Percentiles rank a stretch among this genome's conserved stretches.
phyloP scores from a whole-genome alignment of 2,888 invertebrate species.

The Ferdinandea cuprea region DNA sequence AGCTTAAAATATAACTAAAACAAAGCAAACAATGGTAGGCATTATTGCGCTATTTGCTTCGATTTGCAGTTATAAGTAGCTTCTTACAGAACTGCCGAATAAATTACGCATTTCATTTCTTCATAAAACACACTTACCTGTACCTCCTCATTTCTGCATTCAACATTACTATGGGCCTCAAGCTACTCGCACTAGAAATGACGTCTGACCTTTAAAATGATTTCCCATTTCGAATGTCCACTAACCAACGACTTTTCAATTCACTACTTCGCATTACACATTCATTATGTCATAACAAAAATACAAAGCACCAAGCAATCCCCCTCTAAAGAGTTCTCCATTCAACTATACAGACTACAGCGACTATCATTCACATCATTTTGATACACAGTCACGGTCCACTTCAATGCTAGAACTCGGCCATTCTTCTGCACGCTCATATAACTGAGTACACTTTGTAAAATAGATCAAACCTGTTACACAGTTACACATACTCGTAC shows the following conservation, averaged over 20 bases:
- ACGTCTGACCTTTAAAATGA: conserved; percentile 48
- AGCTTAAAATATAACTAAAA: too few relatives aligned
- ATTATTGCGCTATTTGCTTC: too few relatives aligned
- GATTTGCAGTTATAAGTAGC: too few relatives aligned
- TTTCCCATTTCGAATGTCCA: conserved; percentile 21
- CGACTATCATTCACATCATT: conserved; percentile 29
- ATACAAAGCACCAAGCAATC: conserved; percentile 2
- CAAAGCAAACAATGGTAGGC: too few relatives aligned
- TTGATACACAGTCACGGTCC: conserved; percentile 15
- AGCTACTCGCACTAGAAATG: conserved; percentile 17
- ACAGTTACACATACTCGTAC: conserved; percentile 31
- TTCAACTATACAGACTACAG: conserved; percentile 29
- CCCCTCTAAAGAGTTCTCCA: conserved; percentile 7
- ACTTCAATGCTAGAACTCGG: conserved; percentile 12
- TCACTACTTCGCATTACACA: conserved; percentile 3
- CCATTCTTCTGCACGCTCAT: conserved; percentile 40
- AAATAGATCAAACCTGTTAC: conserved; percentile 71
- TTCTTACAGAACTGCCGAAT: too few relatives aligned
- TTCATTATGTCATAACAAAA: conserved; percentile 16
- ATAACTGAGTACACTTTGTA: conserved; percentile 29
- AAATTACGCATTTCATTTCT: background rate
- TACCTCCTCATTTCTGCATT: too few relatives aligned
- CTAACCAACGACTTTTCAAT: background rate
- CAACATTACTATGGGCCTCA: background rate
- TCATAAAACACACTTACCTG: too few relatives aligned